A percentile compares a stretch with the other conserved stretches of the same genome.
Evolutionary conservation across 2,113 vertebrate species (phyloP).

Genomic region (Brachypodius melanocephalos): DNA sequence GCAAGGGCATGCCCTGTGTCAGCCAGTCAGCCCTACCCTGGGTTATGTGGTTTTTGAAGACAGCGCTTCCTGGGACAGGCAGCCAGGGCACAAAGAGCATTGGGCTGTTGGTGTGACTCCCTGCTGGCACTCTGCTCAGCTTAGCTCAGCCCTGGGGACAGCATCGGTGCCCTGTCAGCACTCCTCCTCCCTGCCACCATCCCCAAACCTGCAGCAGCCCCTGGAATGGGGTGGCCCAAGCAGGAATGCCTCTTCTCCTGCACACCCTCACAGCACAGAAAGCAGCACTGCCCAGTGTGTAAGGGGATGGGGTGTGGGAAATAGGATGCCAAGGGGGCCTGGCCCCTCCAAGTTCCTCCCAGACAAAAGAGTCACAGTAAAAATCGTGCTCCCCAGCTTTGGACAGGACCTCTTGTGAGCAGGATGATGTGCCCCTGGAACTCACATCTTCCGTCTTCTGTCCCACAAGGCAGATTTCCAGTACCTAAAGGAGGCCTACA

Average conservation of each 20-base stretch:
- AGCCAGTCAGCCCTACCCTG: not conserved
- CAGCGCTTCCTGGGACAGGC: fast-evolving
- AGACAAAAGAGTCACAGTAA: not conserved
- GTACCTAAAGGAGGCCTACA: not conserved
- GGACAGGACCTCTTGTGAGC: not conserved
- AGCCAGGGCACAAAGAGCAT: not conserved
- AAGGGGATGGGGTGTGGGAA: not conserved
- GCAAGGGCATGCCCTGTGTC: not conserved
- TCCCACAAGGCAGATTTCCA: not conserved
- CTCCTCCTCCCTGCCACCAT: not conserved
- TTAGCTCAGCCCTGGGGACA: not conserved
- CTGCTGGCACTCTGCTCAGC: not conserved
- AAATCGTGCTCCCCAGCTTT: not conserved
- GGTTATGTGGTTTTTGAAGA: not conserved
- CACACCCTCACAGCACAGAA: fast-evolving
- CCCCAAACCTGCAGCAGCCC: not conserved
- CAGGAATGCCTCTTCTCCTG: not conserved
- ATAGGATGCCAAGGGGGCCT: fast-evolving
- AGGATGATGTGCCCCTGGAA: fast-evolving
- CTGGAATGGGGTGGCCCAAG: not conserved
- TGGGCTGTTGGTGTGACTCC: not conserved
- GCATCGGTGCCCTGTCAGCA: not conserved
- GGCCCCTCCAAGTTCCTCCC: not conserved
- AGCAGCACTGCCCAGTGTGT: not conserved
- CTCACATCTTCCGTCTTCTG: not conserved